Conservation (phyloP, 2,888 invertebrate genomes). For the Dicranocentrus wangi region DNA sequence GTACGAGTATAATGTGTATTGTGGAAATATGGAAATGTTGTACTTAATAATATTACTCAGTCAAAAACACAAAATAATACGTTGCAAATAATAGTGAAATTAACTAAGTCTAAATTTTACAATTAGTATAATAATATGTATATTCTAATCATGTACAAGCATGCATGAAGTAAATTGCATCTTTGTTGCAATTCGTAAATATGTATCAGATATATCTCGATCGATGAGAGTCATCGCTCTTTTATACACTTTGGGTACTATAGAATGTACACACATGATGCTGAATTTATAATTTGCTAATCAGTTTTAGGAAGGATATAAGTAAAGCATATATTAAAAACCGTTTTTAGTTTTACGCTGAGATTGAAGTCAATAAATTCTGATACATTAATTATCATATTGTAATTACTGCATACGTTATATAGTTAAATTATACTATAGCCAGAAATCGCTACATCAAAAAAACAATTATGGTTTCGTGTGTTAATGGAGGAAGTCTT, state of each 20-base stretch:
- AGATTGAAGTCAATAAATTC: neutral
- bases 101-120: constrained; percentile 45
- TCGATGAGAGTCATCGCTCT: constrained; percentile 35
- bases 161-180: neutral
- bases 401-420: constrained; percentile 6
- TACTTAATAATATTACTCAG: constrained; percentile 64
- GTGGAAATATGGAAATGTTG: constrained; percentile 60
- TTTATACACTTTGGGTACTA: neutral
- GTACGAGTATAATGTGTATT: constrained; percentile 40
- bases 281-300: neutral
- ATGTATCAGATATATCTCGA: neutral
- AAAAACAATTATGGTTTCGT: neutral
- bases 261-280: neutral
- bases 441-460: neutral
- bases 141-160: constrained; percentile 26
- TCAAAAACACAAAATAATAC: constrained; percentile 62
- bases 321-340: constrained; percentile 10
- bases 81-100: constrained; percentile 64
- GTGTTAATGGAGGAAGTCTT: neutral
- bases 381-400: neutral
- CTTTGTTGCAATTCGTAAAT: constrained; percentile 7
- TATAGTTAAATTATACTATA: neutral
- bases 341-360: neutral
- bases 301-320: constrained; percentile 14
- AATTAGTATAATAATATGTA: neutral